Conservation (phyloP, 2,888 invertebrate genomes). For the Oscheius sp. region DNA sequence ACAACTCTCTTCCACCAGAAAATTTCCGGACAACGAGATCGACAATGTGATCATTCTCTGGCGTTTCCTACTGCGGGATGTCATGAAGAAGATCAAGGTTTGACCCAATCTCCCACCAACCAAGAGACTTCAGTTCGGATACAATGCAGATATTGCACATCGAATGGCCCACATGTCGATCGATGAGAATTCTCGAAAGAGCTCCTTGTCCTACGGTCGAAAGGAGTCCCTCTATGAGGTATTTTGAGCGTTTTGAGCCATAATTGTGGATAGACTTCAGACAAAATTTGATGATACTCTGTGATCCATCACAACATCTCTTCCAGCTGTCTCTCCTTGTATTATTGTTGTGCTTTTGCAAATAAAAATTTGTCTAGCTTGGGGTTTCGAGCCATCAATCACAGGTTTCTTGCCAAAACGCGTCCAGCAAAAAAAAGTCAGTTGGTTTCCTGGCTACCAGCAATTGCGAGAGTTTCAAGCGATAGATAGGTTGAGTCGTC, state of each 20-base stretch:
- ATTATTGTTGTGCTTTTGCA: too few species aligned
- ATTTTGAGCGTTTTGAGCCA: not conserved
- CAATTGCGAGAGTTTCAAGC: too few species aligned
- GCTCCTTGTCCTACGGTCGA: slow-evolving; percentile 18
- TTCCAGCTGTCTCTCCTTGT: too few species aligned
- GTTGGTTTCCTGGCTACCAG: too few species aligned
- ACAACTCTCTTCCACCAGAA: slow-evolving; percentile 35
- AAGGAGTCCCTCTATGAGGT: slow-evolving; percentile 23
- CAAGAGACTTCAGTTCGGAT: slow-evolving; percentile 49
- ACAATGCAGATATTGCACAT: slow-evolving; percentile 56
- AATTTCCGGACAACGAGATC: slow-evolving; percentile 49
- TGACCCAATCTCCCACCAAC: too few species aligned
- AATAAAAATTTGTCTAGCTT: too few species aligned
- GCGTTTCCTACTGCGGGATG: slow-evolving; percentile 57
- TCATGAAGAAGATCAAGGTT: slow-evolving; percentile 64
- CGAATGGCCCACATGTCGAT: slow-evolving; percentile 51
- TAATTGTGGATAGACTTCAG: slow-evolving; percentile 26
- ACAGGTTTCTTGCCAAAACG: too few species aligned
- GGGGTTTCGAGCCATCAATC: too few species aligned
- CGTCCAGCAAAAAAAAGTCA: too few species aligned
- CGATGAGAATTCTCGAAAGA: slow-evolving; percentile 19
- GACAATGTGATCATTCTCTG: slow-evolving; percentile 59
- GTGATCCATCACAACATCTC: slow-evolving; percentile 8
- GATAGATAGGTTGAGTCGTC: too few species aligned
- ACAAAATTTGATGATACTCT: slow-evolving; percentile 49